phyloP scores from a whole-genome alignment of 2,797 vertebrate species.

The Chelon labrosus region DNA sequence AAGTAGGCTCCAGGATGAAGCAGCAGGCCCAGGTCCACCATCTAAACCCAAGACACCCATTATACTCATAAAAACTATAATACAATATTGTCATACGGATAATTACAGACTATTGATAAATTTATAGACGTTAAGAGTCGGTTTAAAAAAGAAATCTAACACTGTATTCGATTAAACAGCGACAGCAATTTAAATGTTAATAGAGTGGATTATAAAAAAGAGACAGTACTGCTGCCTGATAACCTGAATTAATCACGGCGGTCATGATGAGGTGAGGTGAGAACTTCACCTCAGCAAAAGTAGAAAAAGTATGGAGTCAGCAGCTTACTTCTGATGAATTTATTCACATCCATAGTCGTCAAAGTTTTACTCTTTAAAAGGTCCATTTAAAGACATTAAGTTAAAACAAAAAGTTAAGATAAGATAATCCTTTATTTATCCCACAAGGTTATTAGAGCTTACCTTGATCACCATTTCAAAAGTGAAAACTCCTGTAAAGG shows the following conservation, averaged over 20 bases:
- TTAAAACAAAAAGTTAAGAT: too few species aligned
- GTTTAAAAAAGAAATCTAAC: too few species aligned
- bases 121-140: too few species aligned
- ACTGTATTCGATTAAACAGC: too few species aligned
- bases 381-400: not conserved
- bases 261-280: constrained; percentile 10
- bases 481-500: constrained; percentile 97
- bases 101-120: not conserved
- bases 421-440: too few species aligned
- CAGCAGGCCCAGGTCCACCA: constrained; percentile 95
- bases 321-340: constrained; percentile 5
- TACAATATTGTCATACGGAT: not conserved
- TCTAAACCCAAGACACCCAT: constrained; percentile 78
- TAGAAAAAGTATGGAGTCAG: constrained; percentile 7
- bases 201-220: not conserved
- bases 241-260: not conserved
- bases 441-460: constrained; percentile 50
- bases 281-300: constrained; percentile 1
- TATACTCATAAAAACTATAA: too few species aligned
- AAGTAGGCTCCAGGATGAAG: constrained; percentile 97
- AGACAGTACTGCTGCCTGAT: not conserved
- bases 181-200: not conserved
- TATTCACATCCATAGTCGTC: constrained; percentile 1
- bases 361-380: constrained; percentile 1
- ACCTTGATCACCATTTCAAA: constrained; percentile 99